phyloP scores from a whole-genome alignment of 1,140 invertebrate species.

The Drosophila paulistorum region DNA sequence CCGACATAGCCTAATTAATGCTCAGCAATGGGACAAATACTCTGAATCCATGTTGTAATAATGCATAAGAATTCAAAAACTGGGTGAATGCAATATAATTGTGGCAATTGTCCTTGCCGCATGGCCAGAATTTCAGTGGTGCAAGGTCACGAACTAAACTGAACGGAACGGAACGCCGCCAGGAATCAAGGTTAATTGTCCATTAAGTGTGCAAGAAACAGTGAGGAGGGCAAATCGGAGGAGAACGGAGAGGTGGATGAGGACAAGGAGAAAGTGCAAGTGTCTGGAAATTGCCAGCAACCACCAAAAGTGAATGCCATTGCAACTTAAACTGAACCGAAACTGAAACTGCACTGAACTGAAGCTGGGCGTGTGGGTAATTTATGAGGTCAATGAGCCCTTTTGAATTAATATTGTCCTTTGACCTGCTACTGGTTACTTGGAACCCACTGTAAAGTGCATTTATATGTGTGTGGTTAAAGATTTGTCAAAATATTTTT shows the following conservation, averaged over 20 bases:
- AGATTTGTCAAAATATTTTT: conserved; percentile 20
- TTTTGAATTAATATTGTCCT: conserved; percentile 22
- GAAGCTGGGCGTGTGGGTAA: conserved; percentile 39
- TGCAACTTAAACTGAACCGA: conserved; percentile 58
- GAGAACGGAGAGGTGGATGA: not conserved
- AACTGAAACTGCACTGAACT: conserved; percentile 10
- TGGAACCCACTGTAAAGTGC: not conserved
- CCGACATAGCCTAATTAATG: conserved; percentile 49
- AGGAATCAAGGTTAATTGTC: conserved; percentile 78
- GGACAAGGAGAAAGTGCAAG: conserved; percentile 69
- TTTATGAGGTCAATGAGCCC: conserved; percentile 76
- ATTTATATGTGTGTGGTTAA: not conserved
- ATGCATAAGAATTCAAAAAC: conserved; percentile 61
- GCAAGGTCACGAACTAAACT: conserved; percentile 65
- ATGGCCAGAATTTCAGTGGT: conserved; percentile 46
- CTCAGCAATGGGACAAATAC: conserved; percentile 34
- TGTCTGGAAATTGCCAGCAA: conserved; percentile 65
- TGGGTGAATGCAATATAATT: conserved; percentile 70
- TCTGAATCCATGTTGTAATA: conserved; percentile 44
- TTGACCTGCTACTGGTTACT: conserved; percentile 6
- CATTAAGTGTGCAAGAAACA: conserved; percentile 53
- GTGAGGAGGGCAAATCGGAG: too few relatives aligned
- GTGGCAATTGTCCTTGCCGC: conserved; percentile 49
- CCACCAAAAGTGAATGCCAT: conserved; percentile 38
- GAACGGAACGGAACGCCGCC: conserved; percentile 45